Base-by-base conservation (phyloP, 2,888 invertebrate species). In the Camponotus fellah region DNA sequence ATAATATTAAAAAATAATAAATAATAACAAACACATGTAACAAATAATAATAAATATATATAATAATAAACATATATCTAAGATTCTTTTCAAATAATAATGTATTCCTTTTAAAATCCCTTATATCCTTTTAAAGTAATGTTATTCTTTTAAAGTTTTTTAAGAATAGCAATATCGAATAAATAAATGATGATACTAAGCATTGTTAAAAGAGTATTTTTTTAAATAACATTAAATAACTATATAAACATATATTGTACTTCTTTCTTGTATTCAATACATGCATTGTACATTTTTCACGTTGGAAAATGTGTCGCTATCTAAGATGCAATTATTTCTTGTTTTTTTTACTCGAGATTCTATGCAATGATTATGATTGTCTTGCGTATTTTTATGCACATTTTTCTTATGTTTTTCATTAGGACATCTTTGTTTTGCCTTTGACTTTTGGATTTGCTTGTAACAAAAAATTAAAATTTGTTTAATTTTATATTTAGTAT, bases 341-440 rank as follows among this genome's bases (percentile, higher is more conserved):
- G 95, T 97, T 10, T 97, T 96, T 92, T 99, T 99, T 95, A 96
- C 97, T 91, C 97, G 97, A 1, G 99, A 97, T 3, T 97, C 97
- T 37, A 96, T 96, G 82, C 97, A 96, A 4, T 98, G 96, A 95
- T 97, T 98, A 95, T 98, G 98, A 95, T 98, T 98, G 0, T 96
- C 97, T 60, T 97, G 95, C 0, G 96, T 95, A 0, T 97, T 96
- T 95, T 99, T 99, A 92, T 98, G 95, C 32, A 96, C 96, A 92
- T 97, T 97, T 93, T 99, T 99, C 89, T 96, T 96, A 17, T 97
- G 96, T 32, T 98, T 96, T 97, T 98, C n/a, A 95, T 94, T 0
- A 97, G 84, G 0, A 98, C 97, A 0, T 97, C 96, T 88, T 97
- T 97, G 5, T 97, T 97, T 94, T 99, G 99, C 0, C 98, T 98